phyloP scores from a whole-genome alignment of 2,113 vertebrate genomes.

The Gnathonemus echidnorhynchus region DNA sequence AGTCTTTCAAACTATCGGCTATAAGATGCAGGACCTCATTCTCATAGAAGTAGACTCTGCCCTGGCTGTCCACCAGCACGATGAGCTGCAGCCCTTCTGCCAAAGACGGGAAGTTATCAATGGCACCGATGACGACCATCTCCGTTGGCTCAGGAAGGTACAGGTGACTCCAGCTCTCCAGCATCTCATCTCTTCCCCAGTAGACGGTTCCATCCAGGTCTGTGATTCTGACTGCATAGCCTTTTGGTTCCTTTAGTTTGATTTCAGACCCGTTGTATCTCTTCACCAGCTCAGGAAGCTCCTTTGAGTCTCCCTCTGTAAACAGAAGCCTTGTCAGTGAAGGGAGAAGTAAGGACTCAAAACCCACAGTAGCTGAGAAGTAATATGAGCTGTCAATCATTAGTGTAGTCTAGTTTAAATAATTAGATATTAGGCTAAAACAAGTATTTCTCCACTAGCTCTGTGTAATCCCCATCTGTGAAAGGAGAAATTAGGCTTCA shows the following conservation, averaged over 20 bases:
- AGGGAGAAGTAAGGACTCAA: not conserved
- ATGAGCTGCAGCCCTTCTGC: constrained; percentile 19
- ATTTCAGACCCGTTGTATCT: not conserved
- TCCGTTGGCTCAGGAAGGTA: not conserved
- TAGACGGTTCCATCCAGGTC: constrained; percentile 10
- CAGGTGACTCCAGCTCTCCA: constrained; percentile 17
- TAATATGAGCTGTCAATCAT: not conserved
- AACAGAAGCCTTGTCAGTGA: not conserved
- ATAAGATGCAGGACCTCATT: constrained; percentile 9
- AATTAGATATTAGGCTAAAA: not conserved
- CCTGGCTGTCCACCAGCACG: constrained; percentile 12
- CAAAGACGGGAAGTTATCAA: constrained; percentile 15
- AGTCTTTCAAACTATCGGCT: not conserved
- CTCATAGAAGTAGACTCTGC: constrained; percentile 16
- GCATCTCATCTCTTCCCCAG: constrained; percentile 17
- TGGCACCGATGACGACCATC: constrained; percentile 20
- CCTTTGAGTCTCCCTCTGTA: not conserved
- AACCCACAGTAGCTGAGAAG: not conserved
- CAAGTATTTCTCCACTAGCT: not conserved
- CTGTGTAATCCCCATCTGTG: not conserved
- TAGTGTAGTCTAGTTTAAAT: not conserved
- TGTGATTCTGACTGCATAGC: not conserved
- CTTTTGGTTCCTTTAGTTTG: not conserved
- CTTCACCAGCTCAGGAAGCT: not conserved
- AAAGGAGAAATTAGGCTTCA: not conserved